These are phyloP conservation scores for Pantherophis vulpinus DNA, from an alignment of 2,797 vertebrate species.

Conservation along the genomic window DNA sequence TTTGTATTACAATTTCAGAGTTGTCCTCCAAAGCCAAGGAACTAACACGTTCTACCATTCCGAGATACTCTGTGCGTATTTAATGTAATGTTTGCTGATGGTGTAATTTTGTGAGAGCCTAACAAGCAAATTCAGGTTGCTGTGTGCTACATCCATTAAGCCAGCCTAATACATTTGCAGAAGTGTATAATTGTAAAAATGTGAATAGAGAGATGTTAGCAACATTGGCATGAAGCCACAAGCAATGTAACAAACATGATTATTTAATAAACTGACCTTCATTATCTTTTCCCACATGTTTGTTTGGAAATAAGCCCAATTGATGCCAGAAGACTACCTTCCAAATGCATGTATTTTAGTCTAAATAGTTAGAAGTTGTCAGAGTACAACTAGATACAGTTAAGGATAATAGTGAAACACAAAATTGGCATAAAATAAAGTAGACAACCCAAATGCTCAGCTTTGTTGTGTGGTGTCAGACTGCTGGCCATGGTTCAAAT, in stretches of 20 bases:
- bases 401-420: constrained; percentile 1
- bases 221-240: constrained; percentile 12
- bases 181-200: constrained; percentile 1
- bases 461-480: constrained; percentile 7
- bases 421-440: not conserved
- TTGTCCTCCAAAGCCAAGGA: not conserved
- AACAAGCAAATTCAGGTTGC: not conserved
- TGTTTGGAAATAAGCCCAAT: not conserved
- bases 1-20: not conserved
- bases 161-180: not conserved
- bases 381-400: not conserved
- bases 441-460: not conserved
- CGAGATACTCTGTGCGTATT: no score
- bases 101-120: not conserved
- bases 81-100: not conserved
- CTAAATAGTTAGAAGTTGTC: not conserved
- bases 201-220: not conserved
- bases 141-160: not conserved
- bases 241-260: not conserved
- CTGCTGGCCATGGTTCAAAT: not conserved
- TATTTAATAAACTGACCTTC: not conserved
- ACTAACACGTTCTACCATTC: not conserved
- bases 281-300: not conserved
- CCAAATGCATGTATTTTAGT: not conserved
- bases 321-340: not conserved